These are phyloP conservation scores for Lithodes maja DNA, from an alignment of 2,888 invertebrate genomes.

Conservation along the genomic window DNA sequence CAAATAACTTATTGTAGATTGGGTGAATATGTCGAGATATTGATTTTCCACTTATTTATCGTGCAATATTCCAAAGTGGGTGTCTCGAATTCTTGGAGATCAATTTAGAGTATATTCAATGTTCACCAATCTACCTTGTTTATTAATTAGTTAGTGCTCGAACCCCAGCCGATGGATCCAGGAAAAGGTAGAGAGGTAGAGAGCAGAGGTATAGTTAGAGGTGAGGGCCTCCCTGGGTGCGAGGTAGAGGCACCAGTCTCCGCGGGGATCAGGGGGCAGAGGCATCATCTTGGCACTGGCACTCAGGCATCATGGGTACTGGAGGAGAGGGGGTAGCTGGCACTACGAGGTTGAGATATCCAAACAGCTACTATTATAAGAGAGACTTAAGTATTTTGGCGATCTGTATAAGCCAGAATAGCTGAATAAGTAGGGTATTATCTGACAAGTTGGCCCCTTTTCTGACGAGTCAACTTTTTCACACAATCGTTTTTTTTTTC, in stretches of 20 bases:
- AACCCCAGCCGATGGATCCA: background rate
- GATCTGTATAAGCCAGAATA: background rate
- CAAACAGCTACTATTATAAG: no score
- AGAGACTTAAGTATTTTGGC: background rate
- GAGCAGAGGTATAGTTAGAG: background rate
- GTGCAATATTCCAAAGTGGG: no score
- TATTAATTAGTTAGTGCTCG: no score
- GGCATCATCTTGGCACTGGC: conserved; percentile 31
- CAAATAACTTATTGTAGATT: no score
- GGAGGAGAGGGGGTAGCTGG: background rate
- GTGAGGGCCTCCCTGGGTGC: conserved; percentile 58
- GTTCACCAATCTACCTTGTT: no score
- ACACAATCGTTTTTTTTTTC: background rate
- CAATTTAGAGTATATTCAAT: no score
- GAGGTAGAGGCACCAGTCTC: conserved; percentile 66
- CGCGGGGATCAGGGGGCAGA: conserved; percentile 46
- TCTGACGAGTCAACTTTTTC: background rate
- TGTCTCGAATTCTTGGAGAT: no score
- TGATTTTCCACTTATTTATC: no score
- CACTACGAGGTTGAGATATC: no score
- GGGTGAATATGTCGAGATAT: no score
- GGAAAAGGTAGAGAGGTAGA: background rate
- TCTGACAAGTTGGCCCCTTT: no score
- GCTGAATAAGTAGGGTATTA: background rate
- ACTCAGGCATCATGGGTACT: background rate